Base-by-base conservation (phyloP, 2,888 invertebrate species). In the Cephus nigrinus region DNA sequence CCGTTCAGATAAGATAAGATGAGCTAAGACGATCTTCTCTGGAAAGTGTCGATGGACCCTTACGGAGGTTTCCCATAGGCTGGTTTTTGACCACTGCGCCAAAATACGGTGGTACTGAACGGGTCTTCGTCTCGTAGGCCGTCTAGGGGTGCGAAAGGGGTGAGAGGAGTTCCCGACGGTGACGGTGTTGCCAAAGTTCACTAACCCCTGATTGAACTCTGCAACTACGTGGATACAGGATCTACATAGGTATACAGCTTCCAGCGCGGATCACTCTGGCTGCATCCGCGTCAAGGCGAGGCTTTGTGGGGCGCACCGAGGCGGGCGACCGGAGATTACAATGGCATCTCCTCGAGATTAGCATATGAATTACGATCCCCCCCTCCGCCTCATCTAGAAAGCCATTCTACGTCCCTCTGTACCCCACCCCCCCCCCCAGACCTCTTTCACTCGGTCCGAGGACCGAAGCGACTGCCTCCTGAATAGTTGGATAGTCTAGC, bases 301-400 rank as follows among this genome's bases (percentile, higher is more conserved):
- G 90, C 90, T 90, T 90, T 90, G 90, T 89, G 88, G 88, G 86
- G 86, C 85, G 82, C 86, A 84, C 81, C 84, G 86, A 88, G 85
- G 85, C 88, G 83, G 86, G 88, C 88, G 89, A 90, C 91, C 90
- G 90, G 91, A 91, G 91, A 91, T 91, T 91, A 91, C 91, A 91
- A 91, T 91, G 90, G 90, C 90, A 91, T 91, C 91, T 90, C 89
- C 89, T 88, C 89, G 84, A 90, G 90, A 91, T 91, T 91, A 91
- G 90, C 91, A 91, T 91, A 90, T 91, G 91, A 91, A 91, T 91
- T 91, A 90, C 90, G 90, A 85, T 81, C 82, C 82, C 82, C 84
- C 83, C 82, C 83, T 83, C 83, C 82, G 78, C 78, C 80, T 82
- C 79, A 55, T 55, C 55, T 55, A 55, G 55, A 55, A 55, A 55